phyloP scores from a whole-genome alignment of 2,888 invertebrate species.

The Chalcosyrphus nemorum region DNA sequence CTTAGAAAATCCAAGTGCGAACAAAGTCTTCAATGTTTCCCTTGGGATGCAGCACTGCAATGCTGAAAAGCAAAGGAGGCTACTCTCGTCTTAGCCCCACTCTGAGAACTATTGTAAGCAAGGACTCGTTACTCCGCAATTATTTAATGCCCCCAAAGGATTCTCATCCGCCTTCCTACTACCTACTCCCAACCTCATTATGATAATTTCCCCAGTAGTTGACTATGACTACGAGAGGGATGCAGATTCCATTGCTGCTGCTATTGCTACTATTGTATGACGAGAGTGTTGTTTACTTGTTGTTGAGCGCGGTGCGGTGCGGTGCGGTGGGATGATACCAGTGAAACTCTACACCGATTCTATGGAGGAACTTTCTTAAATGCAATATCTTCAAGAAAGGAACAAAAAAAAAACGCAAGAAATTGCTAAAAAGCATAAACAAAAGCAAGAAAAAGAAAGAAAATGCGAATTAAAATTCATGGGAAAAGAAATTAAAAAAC shows the following conservation, averaged over 20 bases:
- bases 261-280: conserved; percentile 2
- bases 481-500: conserved; percentile 72
- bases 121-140: conserved; percentile 62
- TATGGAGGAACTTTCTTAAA: conserved; percentile 36
- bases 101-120: neutral
- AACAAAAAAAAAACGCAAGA: neutral
- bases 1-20: conserved; percentile 44
- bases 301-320: neutral
- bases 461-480: conserved; percentile 68
- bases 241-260: conserved; percentile 26
- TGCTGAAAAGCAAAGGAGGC: conserved; percentile 38
- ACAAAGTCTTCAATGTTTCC: conserved; percentile 37
- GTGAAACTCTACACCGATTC: conserved; percentile 14
- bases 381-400: conserved; percentile 48
- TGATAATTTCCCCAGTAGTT: conserved; percentile 60
- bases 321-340: neutral
- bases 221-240: conserved; percentile 13
- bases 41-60: conserved; percentile 48
- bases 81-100: conserved; percentile 10
- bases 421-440: conserved; percentile 46
- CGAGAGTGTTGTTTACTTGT: conserved; percentile 9
- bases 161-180: conserved; percentile 40
- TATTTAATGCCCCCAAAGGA: conserved; percentile 69
- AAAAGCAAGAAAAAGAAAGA: conserved; percentile 1
- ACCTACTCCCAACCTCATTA: conserved; percentile 58